Evolutionary conservation across 2,113 vertebrate species (phyloP), one percentile per base, ranked within the genome.

Genomic region (Leptodactylus fuscus): DNA sequence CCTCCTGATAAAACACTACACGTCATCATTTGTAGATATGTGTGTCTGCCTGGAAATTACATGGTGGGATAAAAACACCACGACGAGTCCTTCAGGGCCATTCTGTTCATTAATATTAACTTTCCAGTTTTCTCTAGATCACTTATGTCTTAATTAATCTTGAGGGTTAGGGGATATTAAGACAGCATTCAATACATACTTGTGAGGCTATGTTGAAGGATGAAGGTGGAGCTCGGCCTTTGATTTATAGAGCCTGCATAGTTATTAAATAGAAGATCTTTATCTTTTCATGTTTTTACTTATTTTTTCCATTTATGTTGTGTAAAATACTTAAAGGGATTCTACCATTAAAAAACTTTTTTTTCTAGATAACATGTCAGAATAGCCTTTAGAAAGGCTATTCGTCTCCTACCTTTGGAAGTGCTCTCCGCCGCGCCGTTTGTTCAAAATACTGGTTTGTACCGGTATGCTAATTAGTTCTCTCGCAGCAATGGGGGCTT

Each of bases 111-210:
- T 65, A 65, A 65, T 65, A 32, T 16, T 65, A 65, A 29, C 60
- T 65, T 65, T 65, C 13, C 13, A 32, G 60, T 32, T 65, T 65
- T 65, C 60, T 32, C 60, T 27, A 29, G 12, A 29, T 65, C 27
- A 32, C 60, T 65, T 65, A 29, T 29, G 15, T 65, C 60, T 32
- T 65, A 65, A 65, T 65, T 65, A 65, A 65, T 65, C 60, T 65
- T 65, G 60, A 32, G 27, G 13, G 12, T 15, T 32, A 32, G 27
- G 27, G 13, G 27, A 65, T 29, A 29, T 15, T 15, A 65, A 65
- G 24, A 32, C 60, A 65, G 13, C 15, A 13, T 65, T 65, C 13
- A 32, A 16, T 65, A 1, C 27, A 62, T 62, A 29, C 27, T 15
- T 29, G 60, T 65, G 60, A 65, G 60, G 32, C 29, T 32, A 65